A percentile compares a stretch with the other conserved stretches of the same genome.
Evolutionary conservation across 2,888 invertebrate genomes (phyloP).

Genomic region (Mesoligia furuncula): DNA sequence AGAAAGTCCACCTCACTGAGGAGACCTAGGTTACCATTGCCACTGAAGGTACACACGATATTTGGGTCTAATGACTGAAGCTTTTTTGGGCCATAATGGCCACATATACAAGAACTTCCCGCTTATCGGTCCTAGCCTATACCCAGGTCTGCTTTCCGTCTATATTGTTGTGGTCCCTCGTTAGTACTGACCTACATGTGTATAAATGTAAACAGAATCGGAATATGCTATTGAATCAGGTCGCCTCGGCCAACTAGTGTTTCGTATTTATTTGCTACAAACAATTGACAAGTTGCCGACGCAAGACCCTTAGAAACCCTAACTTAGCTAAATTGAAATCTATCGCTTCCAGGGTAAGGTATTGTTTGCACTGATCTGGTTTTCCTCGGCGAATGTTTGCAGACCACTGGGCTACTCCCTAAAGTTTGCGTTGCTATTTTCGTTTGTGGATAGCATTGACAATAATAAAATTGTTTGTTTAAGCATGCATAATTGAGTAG

Average conservation of each 20-base stretch:
- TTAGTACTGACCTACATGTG: slow-evolving; percentile 78
- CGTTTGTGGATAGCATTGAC: slow-evolving; percentile 23
- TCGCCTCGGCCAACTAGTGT: slow-evolving; percentile 57
- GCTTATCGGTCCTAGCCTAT: slow-evolving; percentile 31
- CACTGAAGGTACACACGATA: background rate
- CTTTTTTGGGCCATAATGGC: slow-evolving; percentile 2
- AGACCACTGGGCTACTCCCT: background rate
- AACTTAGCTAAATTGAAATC: slow-evolving; percentile 20
- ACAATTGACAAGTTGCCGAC: slow-evolving; percentile 52
- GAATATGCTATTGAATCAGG: slow-evolving; percentile 74
- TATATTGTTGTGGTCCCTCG: slow-evolving; percentile 71
- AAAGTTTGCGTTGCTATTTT: slow-evolving; percentile 40
- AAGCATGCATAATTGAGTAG: slow-evolving; percentile 30
- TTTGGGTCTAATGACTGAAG: slow-evolving; percentile 14
- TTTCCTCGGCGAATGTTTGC: slow-evolving; percentile 2
- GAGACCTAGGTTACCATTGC: background rate
- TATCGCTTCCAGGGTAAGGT: slow-evolving; percentile 2
- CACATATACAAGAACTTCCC: slow-evolving; percentile 18
- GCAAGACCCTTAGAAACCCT: slow-evolving; percentile 19
- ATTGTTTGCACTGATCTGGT: background rate
- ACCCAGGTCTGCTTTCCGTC: slow-evolving; percentile 46
- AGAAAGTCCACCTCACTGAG: background rate
- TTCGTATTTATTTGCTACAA: slow-evolving; percentile 66
- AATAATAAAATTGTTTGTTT: slow-evolving; percentile 36
- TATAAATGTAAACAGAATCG: slow-evolving; percentile 70